Percentiles rank a stretch among this genome's conserved stretches.
phyloP scores from a whole-genome alignment of 2,888 invertebrate genomes.

The Mesorhabditis belari region DNA sequence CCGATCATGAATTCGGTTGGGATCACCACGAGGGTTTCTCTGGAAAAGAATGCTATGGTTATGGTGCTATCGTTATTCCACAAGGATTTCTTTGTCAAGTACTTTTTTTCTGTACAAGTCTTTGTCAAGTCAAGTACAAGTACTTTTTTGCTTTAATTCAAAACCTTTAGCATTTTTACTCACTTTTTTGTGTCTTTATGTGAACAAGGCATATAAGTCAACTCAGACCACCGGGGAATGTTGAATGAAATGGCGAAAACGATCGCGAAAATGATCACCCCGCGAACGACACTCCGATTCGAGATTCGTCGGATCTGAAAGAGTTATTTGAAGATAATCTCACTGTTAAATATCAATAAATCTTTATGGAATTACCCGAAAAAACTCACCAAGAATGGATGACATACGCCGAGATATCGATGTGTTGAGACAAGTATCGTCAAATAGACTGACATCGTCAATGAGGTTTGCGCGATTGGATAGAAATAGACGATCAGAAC shows the following conservation, averaged over 20 bases:
- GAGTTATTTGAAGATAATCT: not conserved
- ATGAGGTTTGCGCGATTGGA: not conserved
- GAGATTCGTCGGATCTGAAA: conserved; percentile 39
- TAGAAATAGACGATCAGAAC: not conserved
- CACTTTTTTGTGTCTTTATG: conserved; percentile 10
- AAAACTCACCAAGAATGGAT: conserved; percentile 11
- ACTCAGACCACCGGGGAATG: conserved; percentile 39
- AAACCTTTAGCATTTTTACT: too few relatives aligned
- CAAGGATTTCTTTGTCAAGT: too few relatives aligned
- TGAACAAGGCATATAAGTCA: conserved; percentile 24
- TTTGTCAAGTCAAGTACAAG: too few relatives aligned
- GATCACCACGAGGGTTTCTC: conserved; percentile 23
- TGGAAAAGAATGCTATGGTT: conserved; percentile 9
- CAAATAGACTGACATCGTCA: not conserved
- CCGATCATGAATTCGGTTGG: conserved; percentile 35
- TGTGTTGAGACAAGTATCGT: conserved; percentile 34
- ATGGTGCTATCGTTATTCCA: too few relatives aligned
- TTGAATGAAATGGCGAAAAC: conserved; percentile 37
- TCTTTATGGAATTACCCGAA: too few relatives aligned
- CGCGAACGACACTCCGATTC: conserved; percentile 23
- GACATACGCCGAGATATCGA: conserved; percentile 28
- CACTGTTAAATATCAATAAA: not conserved
- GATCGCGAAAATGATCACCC: conserved; percentile 23
- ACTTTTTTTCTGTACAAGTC: too few relatives aligned
- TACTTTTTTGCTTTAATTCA: too few relatives aligned